A percentile compares a stretch with the other conserved stretches of the same genome.
Evolutionary conservation across 2,888 invertebrate genomes (phyloP).

Genomic region (Zhuqinia jingwanae): DNA sequence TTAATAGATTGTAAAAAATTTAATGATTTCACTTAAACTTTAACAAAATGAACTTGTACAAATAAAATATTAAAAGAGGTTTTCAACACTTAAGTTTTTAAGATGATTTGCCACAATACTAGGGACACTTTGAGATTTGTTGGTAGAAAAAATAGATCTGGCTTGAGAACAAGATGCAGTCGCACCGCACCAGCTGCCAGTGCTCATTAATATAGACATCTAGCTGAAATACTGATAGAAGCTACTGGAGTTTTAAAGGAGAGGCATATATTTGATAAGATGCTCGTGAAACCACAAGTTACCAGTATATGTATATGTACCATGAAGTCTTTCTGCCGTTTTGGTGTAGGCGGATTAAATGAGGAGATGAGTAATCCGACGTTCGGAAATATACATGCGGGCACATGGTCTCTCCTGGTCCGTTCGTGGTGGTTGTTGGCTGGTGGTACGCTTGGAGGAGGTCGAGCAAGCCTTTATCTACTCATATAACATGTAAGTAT

Average conservation of each 20-base stretch:
- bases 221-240: conserved; percentile 20
- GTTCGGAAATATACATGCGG: conserved; percentile 37
- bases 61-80: conserved; percentile 14
- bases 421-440: conserved; percentile 9
- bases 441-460: conserved; percentile 4
- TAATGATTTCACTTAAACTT: conserved; percentile 47
- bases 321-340: too few species aligned
- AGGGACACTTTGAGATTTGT: conserved; percentile 43
- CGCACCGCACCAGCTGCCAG: conserved; percentile 67
- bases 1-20: conserved; percentile 55
- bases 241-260: conserved; percentile 52
- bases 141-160: conserved; percentile 67
- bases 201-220: conserved; percentile 23
- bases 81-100: conserved; percentile 31
- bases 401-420: conserved; percentile 29
- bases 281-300: too few species aligned
- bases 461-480: conserved; percentile 1
- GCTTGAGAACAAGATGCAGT: conserved; percentile 66
- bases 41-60: conserved; percentile 31
- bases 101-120: conserved; percentile 16
- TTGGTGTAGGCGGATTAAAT: conserved; percentile 72
- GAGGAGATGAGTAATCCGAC: conserved; percentile 70
- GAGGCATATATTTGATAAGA: not conserved
- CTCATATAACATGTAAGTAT: not conserved
- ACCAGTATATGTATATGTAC: too few species aligned